Evolutionary conservation across 2,888 invertebrate genomes (phyloP).

Genomic region (Tipula vernalis): DNA sequence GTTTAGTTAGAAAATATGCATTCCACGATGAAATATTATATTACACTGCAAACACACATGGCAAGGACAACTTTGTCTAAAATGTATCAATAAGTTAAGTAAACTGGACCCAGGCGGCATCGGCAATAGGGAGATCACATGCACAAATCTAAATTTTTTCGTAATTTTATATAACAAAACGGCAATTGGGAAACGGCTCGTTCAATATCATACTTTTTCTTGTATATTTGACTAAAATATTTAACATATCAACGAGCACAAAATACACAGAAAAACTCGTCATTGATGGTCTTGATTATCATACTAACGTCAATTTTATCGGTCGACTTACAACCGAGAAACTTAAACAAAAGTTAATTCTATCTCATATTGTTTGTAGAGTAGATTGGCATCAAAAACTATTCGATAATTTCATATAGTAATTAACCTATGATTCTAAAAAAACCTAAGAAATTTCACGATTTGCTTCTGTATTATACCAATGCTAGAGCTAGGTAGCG

Average conservation of each 20-base stretch:
- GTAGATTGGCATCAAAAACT: neutral
- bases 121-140: no score
- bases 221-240: neutral
- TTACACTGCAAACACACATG: neutral
- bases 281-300: neutral
- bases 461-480: no score
- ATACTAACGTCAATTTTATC: neutral
- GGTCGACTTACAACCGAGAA: neutral
- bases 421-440: neutral
- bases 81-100: no score
- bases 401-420: neutral
- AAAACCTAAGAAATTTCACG: no score
- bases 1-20: neutral
- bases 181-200: no score
- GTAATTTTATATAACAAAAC: no score
- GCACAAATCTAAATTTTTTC: no score
- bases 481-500: no score
- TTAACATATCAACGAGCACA: neutral
- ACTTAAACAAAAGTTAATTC: neutral
- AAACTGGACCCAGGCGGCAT: no score
- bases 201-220: no score
- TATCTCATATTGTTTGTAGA: neutral
- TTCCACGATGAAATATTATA: neutral
- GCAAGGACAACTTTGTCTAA: neutral
- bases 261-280: neutral